Evolutionary conservation across 2,113 vertebrate genomes (phyloP).

Genomic region (Sclerurus mexicanus): DNA sequence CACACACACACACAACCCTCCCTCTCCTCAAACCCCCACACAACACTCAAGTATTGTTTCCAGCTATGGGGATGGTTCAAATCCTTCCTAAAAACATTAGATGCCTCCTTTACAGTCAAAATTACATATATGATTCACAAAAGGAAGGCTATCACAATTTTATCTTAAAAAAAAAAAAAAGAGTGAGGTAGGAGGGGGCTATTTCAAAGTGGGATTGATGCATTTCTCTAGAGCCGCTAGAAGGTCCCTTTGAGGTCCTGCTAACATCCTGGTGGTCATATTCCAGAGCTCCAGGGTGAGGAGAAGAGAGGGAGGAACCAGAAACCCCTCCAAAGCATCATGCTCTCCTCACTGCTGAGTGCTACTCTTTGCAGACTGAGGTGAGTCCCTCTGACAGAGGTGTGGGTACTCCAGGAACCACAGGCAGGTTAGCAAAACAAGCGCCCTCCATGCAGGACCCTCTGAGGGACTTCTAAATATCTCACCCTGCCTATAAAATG

Average conservation of each 20-base stretch:
- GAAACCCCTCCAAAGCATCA: neutral
- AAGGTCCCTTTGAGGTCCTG: neutral
- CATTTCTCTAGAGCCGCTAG: neutral
- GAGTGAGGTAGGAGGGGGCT: accelerated
- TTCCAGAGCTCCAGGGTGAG: neutral
- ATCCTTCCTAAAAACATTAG: neutral
- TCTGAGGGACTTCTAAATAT: neutral
- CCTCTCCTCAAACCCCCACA: neutral
- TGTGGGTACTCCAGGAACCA: neutral
- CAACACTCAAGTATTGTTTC: neutral
- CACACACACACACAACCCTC: neutral
- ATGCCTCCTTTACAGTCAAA: neutral
- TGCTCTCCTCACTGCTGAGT: neutral
- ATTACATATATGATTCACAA: neutral
- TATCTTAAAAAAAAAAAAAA: neutral
- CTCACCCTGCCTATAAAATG: neutral
- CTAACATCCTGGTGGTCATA: neutral
- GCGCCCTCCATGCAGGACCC: neutral
- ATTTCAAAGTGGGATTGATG: neutral
- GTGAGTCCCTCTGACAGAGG: neutral
- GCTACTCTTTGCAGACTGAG: neutral
- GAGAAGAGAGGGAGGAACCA: neutral
- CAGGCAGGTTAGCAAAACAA: neutral
- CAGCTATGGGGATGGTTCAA: neutral
- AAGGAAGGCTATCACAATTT: neutral